Evolutionary conservation across 2,113 vertebrate species (phyloP), one percentile per base, ranked within the genome.

Genomic region (Alaudala cheleensis): DNA sequence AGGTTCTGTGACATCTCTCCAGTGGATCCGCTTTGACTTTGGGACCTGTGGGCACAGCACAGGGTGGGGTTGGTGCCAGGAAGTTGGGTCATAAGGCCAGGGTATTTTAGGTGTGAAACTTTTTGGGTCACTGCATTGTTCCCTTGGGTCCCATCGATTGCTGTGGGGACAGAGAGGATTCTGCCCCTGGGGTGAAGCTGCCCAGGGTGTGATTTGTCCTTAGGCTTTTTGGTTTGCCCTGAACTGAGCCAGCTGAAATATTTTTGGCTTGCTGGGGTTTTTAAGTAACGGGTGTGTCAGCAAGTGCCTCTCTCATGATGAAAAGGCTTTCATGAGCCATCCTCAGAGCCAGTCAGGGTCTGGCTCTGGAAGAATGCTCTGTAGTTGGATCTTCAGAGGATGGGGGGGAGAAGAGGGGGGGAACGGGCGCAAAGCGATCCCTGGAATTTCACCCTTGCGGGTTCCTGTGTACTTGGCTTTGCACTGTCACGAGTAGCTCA

Each of bases 241-340:
- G 71, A 72, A 76, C 11, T 3, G 4, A 88, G 90, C 54, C 72
- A 67, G 56, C 50, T 2, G 26, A 77, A 94, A 69, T 97, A 95
- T 95, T 95, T 96, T 93, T 80, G 93, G 73, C 88, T 92, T 81
- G 49, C 62, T 96, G 91, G 94, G 92, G 58, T 96, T 95, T 97
- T 93, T 96, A 95, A 95, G 93, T 94, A 80, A 86, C 4, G 95
- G 94, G 96, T 96, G 94, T 96, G 96, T 90, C 94, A 81, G 84
- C 77, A 61, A 92, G 95, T 83, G 93, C 83, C 50, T 85, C 79
- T 91, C 31, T 64, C 62, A 57, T 92, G 89, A 95, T 95, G 92
- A 95, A 86, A 95, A 92, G 81, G 61, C 90, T 93, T 88, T 77
- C 69, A 40, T 83, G 82, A 57, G 71, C 92, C n/a, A 0, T 88